These are phyloP conservation scores for Apantesis nais DNA, from an alignment of 2,888 invertebrate genomes.

Conservation along the genomic window DNA sequence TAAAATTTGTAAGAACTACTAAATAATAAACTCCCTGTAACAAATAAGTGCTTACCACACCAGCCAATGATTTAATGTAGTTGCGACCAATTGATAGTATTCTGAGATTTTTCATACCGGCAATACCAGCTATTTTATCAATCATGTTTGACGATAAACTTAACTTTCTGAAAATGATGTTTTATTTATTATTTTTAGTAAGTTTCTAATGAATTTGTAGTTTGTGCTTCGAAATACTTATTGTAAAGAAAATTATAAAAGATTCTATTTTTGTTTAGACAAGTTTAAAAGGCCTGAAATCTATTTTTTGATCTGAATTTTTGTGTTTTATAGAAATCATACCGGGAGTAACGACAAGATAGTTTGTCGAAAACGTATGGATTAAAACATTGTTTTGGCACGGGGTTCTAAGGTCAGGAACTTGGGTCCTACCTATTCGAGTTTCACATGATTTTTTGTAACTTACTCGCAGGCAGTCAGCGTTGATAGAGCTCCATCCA, in stretches of 20 bases:
- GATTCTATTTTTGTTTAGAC: neutral
- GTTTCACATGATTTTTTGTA: neutral
- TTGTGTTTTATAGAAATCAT: neutral
- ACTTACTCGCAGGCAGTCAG: conserved; percentile 89
- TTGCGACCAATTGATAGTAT: conserved; percentile 95
- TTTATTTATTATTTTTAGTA: neutral
- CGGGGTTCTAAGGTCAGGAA: no score
- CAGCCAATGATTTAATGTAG: conserved; percentile 94
- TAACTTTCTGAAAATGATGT: conserved; percentile 87
- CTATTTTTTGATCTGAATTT: neutral
- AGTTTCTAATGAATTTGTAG: no score
- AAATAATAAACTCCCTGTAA: neutral
- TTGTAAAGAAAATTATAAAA: neutral
- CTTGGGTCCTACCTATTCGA: neutral
- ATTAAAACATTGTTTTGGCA: neutral
- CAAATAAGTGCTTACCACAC: conserved; percentile 85
- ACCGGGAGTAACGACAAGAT: neutral
- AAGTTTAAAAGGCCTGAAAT: no score
- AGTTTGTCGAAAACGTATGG: neutral
- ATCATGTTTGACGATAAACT: conserved; percentile 97
- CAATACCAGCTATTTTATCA: conserved; percentile 95
- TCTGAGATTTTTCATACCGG: conserved; percentile 92
- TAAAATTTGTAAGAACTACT: neutral
- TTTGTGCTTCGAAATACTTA: neutral
- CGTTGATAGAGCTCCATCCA: conserved; percentile 94